Base-by-base conservation (phyloP, 2,797 vertebrate genomes). In the Amblyopsis hoosieri region DNA sequence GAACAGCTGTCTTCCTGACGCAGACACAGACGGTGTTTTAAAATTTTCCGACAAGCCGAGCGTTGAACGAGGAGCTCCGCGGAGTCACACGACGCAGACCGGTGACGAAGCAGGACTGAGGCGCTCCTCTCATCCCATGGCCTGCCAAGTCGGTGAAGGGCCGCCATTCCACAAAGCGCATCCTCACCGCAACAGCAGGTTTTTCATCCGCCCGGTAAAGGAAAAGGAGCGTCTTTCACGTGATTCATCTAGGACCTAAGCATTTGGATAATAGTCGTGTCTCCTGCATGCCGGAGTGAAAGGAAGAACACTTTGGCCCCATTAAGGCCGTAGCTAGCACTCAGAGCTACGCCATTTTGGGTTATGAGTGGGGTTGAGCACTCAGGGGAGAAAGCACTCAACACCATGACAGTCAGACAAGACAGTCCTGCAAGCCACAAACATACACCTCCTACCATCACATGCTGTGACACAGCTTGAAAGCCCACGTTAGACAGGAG, bases 281-380 rank as follows among this genome's bases (percentile, higher is more conserved):
- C 58, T 75, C 31, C 50, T 23, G 49, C 23, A 13, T 71, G 66
- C 74, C 37, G 57, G 66, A 71, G 55, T 70, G 70, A 72, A 68
- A 71, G 67, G 69, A 79, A 64, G 69, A 76, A 64, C 70, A 64
- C 45, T 73, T 33, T 75, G 70, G 68, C 49, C 69, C 70, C 61
- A 76, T 76, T 76, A 72, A 71, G 58, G 64, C 58, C 19, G 60
- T 8, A 57, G 65, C 47, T 51, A 65, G 75, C 69, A 67, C 69
- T 76, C 66, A 59, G 46, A 72, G 58, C 71, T 57, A 56, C 66
- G 53, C 55, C 29, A 33, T 62, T 31, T 47, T 47, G 31, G 67
- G 62, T 80, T 78, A 72, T 81, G 76, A 78, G 71, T 49, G 3
- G 15, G 62, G 56, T 19, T 11, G 45, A 75, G 64, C 54, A 62